Conservation (phyloP, 2,888 invertebrate species). For the Ganaspis brasiliensis region DNA sequence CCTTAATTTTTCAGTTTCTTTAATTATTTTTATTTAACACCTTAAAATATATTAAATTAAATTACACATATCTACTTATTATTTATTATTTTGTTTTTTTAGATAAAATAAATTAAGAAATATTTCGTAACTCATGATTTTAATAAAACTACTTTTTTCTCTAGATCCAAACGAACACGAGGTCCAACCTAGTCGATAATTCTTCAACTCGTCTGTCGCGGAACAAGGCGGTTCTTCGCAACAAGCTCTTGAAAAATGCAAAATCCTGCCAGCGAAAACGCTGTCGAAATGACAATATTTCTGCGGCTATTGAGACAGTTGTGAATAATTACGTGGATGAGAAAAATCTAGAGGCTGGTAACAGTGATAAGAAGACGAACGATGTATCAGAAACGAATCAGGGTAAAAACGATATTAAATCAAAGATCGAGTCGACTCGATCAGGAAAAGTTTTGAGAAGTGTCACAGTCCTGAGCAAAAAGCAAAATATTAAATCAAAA, state of each 20-base stretch:
- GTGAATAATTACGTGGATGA: conserved; percentile 57
- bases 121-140: background rate
- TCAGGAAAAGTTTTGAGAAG: conserved; percentile 54
- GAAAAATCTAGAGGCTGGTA: conserved; percentile 1
- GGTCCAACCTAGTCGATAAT: conserved; percentile 66
- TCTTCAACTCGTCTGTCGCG: conserved; percentile 64
- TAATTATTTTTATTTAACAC: no score
- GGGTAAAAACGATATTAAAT: conserved; percentile 56
- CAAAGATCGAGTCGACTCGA: conserved; percentile 45
- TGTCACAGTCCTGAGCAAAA: conserved; percentile 69
- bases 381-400: conserved; percentile 37
- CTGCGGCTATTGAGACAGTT: conserved; percentile 74
- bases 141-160: conserved; percentile 20
- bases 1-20: no score
- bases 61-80: no score
- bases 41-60: no score
- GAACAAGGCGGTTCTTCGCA: conserved; percentile 75
- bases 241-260: conserved; percentile 77
- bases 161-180: conserved; percentile 75
- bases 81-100: no score
- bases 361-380: background rate
- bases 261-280: conserved; percentile 76
- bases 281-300: conserved; percentile 72
- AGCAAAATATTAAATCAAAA: conserved; percentile 69
- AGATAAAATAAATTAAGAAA: no score